Evolutionary conservation across 2,113 vertebrate genomes (phyloP).

Genomic region (Platysteira castanea): DNA sequence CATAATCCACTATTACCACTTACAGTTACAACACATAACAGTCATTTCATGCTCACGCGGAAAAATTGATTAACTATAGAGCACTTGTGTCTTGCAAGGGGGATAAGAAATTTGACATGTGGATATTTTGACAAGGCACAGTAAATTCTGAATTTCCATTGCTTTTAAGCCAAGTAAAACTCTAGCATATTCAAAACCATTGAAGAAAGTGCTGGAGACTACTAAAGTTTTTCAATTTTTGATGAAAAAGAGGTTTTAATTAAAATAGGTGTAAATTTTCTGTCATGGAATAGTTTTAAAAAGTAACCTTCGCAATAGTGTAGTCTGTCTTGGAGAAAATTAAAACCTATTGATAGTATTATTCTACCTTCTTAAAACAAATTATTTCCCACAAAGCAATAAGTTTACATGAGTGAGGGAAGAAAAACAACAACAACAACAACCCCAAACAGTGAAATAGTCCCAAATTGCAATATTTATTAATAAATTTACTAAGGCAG

Average conservation of each 20-base stretch:
- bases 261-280: background rate
- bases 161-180: background rate
- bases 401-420: background rate
- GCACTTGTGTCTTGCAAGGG: background rate
- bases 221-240: background rate
- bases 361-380: background rate
- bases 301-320: background rate
- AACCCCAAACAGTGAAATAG: background rate
- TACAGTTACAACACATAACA: background rate
- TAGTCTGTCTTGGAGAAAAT: background rate
- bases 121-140: background rate
- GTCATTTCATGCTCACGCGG: background rate
- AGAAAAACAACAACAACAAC: background rate
- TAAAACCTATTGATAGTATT: background rate
- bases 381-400: background rate
- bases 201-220: background rate
- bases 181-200: background rate
- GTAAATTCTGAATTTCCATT: background rate
- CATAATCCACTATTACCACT: background rate
- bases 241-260: background rate
- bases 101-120: background rate
- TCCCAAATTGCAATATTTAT: background rate
- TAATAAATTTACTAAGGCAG: background rate
- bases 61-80: background rate
- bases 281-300: background rate